Base-by-base conservation (phyloP, 2,888 invertebrate species). In the Diplazon laetatorius region DNA sequence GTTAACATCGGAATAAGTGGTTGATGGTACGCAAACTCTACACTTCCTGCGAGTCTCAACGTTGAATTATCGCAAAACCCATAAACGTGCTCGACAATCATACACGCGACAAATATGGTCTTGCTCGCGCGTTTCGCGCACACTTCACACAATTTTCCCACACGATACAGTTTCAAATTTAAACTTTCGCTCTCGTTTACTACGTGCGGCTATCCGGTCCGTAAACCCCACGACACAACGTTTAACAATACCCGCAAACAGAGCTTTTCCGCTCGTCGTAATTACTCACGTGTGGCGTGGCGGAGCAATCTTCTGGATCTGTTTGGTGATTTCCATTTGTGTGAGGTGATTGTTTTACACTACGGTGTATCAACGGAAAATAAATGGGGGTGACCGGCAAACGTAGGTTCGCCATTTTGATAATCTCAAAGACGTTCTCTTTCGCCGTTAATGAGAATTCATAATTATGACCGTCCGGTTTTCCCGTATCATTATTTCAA, bases 101-200 rank as follows among this genome's bases (percentile, higher is more conserved):
- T 59, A 50, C 57, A 73, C 48, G 73, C 66, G 50, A 74, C 37
- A 14, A 74, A 74, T 60, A 74, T 60, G 30, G 59, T 65, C 25
- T 20, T 66, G 39, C 20, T 4, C n/a, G 14, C 12, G 12, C 18
- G 22, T 42, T 55, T 1, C 22, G 25, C 16, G 10, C 30, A 22
- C 20, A 20, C 39, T 25, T 48, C 57, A 48, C 57, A 30, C 14
- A 14, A 5, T 59, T 25, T 73, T 44, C 68, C 35, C 30, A 16
- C 42, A 18, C 50, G 2, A n/a, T n/a, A n/a, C 22, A 25, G 16
- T 18, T 46, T 62, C 22, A 35, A 5, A 39, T 12, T 9, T 9
- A 9, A 22, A 65, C 42, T 60, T 65, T 70, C 65, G 59, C 52
- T 72, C 68, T 68, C 20, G 30, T 65, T 74, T 30, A 25, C 52